Evolutionary conservation across 1,140 invertebrate genomes (phyloP).

Genomic region (Rhopalosiphum padi): DNA sequence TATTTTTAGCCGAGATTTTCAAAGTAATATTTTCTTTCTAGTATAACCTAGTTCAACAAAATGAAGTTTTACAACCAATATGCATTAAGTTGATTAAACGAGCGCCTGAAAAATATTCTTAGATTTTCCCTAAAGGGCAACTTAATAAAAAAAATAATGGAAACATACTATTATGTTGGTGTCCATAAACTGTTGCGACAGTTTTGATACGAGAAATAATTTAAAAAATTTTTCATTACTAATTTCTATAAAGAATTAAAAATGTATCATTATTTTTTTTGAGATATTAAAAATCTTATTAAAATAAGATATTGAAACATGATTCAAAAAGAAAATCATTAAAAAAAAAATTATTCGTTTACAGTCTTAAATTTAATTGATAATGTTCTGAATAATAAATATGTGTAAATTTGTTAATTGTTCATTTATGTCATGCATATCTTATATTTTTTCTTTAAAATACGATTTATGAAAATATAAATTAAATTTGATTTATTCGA

Average conservation of each 20-base stretch:
- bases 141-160: conserved; percentile 1
- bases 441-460: neutral
- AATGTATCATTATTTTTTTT: neutral
- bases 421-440: neutral
- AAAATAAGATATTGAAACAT: too few relatives aligned
- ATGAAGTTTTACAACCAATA: conserved; percentile 10
- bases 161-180: neutral
- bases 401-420: neutral
- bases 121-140: neutral
- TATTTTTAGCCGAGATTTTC: neutral
- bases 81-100: conserved; percentile 17
- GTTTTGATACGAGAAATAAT: neutral
- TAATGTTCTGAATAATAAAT: neutral
- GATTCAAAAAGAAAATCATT: neutral
- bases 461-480: neutral
- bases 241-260: neutral
- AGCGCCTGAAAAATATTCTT: neutral
- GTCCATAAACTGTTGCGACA: neutral
- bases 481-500: neutral
- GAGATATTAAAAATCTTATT: too few relatives aligned
- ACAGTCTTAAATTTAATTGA: neutral
- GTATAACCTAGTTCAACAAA: neutral
- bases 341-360: neutral
- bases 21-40: neutral
- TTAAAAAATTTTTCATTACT: neutral